A percentile compares a stretch with the other conserved stretches of the same genome.
These are phyloP conservation scores for Corella eumyota DNA, from an alignment of 23 tunicate genomes.

Conservation along the genomic window DNA sequence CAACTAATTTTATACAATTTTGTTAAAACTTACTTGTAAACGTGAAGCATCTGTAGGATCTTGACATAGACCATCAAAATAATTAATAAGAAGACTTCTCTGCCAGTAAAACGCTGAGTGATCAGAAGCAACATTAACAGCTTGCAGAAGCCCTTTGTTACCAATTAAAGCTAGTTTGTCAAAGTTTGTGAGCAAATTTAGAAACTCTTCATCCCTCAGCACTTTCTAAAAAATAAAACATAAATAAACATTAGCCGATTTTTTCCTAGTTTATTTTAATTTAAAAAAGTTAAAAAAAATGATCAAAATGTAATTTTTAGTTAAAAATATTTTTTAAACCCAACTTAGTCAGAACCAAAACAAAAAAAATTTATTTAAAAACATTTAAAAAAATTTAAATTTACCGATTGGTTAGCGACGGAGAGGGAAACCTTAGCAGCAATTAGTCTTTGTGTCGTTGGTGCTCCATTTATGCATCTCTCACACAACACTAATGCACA, in stretches of 20 bases:
- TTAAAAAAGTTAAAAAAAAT: neutral
- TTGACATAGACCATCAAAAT: slow-evolving; percentile 45
- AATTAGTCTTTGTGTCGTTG: slow-evolving; percentile 65
- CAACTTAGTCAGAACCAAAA: neutral
- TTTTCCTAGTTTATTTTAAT: neutral
- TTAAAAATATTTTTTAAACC: neutral
- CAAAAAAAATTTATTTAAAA: neutral
- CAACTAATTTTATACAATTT: too few relatives aligned
- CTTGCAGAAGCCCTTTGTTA: slow-evolving; percentile 15
- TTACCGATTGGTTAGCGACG: slow-evolving; percentile 71
- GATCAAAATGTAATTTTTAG: neutral
- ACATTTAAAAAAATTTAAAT: neutral
- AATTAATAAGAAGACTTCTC: slow-evolving; percentile 48
- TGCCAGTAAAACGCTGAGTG: slow-evolving; percentile 85
- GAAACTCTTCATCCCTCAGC: slow-evolving; percentile 61
- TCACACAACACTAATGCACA: slow-evolving; percentile 58
- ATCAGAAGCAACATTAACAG: slow-evolving; percentile 29
- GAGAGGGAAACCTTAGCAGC: slow-evolving; percentile 58
- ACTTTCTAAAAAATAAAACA: slow-evolving; percentile 32
- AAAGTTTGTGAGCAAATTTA: slow-evolving; percentile 17
- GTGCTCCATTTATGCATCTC: slow-evolving; percentile 43
- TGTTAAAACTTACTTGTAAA: slow-evolving; percentile 26
- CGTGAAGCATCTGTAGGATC: slow-evolving; percentile 64
- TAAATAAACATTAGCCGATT: too few relatives aligned
- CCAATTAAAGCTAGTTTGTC: slow-evolving; percentile 31